These are phyloP conservation scores for Fistularia tabacaria DNA, from an alignment of 2,797 vertebrate genomes.

Conservation along the genomic window DNA sequence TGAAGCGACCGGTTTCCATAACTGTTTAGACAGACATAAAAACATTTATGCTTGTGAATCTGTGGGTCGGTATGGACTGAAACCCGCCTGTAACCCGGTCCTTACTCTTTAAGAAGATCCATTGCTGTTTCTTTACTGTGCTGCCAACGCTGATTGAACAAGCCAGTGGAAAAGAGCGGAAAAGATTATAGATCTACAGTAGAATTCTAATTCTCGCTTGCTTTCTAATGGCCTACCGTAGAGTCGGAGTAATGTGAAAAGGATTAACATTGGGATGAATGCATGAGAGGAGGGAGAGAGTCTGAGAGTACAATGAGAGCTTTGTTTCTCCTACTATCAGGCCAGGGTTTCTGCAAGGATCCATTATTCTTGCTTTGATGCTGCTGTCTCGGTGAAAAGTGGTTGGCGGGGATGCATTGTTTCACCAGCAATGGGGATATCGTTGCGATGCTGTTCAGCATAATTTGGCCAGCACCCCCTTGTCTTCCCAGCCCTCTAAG, in stretches of 20 bases:
- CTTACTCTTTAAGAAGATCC: constrained; percentile 9
- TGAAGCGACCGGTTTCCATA: too few relatives aligned
- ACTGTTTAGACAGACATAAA: too few relatives aligned
- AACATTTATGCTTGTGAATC: too few relatives aligned
- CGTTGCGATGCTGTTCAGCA: constrained; percentile 61
- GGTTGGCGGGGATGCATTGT: constrained; percentile 62
- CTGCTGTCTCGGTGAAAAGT: constrained; percentile 64
- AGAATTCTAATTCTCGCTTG: constrained; percentile 53
- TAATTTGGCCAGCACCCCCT: constrained; percentile 40
- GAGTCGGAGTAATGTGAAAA: constrained; percentile 64
- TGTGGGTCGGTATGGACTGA: too few relatives aligned
- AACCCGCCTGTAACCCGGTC: constrained; percentile 2
- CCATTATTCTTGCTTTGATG: constrained; percentile 74
- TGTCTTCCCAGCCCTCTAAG: constrained; percentile 16
- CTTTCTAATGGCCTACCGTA: constrained; percentile 64
- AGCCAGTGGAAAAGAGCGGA: constrained; percentile 19
- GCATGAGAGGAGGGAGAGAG: constrained; percentile 44
- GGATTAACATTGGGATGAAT: constrained; percentile 66
- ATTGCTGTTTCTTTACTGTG: constrained; percentile 25
- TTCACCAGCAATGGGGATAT: constrained; percentile 58
- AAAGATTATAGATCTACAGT: constrained; percentile 61
- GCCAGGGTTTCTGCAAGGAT: constrained; percentile 62
- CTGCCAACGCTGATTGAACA: constrained; percentile 53
- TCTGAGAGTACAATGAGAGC: constrained; percentile 64
- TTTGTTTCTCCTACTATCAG: constrained; percentile 67